A percentile compares a stretch with the other conserved stretches of the same genome.
phyloP scores from a whole-genome alignment of 1,140 invertebrate genomes.

The Trichoplusia ni region DNA sequence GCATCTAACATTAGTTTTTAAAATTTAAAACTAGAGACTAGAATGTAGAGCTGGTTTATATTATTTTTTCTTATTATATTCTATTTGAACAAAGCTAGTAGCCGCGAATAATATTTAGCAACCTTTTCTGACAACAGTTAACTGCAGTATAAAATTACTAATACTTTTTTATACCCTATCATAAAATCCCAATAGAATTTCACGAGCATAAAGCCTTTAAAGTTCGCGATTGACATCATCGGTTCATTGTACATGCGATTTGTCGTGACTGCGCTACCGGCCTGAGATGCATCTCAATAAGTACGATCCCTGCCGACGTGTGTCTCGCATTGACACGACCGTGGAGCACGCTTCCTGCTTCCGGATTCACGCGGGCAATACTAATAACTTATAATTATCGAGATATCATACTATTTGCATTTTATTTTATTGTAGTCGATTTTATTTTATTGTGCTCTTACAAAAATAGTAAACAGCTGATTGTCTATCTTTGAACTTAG shows the following conservation, averaged over 20 bases:
- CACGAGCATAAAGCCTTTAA: neutral
- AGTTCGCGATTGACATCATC: constrained; percentile 30
- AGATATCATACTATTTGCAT: constrained; percentile 14
- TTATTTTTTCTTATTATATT: too few relatives aligned
- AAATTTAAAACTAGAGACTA: too few relatives aligned
- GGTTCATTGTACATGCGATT: constrained; percentile 31
- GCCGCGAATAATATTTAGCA: too few relatives aligned
- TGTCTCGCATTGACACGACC: constrained; percentile 42
- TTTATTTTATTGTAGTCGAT: neutral
- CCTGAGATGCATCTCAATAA: constrained; percentile 47
- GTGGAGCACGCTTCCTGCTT: constrained; percentile 57
- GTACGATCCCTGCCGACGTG: constrained; percentile 46
- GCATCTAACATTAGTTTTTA: too few relatives aligned
- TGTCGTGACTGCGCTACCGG: constrained; percentile 21
- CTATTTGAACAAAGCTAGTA: too few relatives aligned
- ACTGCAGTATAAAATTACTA: neutral
- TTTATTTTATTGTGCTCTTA: too few relatives aligned
- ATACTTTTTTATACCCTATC: neutral
- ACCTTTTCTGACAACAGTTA: too few relatives aligned
- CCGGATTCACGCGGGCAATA: constrained; percentile 54
- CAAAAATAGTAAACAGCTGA: too few relatives aligned
- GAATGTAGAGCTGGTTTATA: too few relatives aligned
- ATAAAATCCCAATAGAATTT: constrained; percentile 1
- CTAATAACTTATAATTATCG: constrained; percentile 47
- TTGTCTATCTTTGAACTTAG: too few relatives aligned